Evolutionary conservation across 2,888 invertebrate species (phyloP).

Genomic region (Coleophora flavipennella): DNA sequence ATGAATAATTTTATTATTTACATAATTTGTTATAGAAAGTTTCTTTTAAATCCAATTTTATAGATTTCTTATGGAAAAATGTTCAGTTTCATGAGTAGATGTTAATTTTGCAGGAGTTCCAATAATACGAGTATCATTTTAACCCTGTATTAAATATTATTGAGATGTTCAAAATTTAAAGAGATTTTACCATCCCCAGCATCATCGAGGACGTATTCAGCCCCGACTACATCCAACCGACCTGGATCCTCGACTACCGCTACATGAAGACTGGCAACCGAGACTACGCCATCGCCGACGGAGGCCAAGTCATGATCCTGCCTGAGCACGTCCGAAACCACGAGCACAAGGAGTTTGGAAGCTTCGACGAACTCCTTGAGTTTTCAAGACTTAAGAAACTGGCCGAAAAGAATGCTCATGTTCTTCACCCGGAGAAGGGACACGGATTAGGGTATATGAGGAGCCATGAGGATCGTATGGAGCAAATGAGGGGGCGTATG

Average conservation of each 20-base stretch:
- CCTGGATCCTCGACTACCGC: conserved; percentile 50
- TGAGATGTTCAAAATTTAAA: conserved; percentile 1
- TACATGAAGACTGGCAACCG: conserved; percentile 53
- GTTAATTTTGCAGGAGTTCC: not conserved
- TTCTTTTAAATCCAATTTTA: too few relatives aligned
- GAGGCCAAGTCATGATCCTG: conserved; percentile 51
- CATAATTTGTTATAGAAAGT: too few relatives aligned
- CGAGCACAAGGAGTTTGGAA: conserved; percentile 35
- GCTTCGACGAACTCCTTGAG: conserved; percentile 50
- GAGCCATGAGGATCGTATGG: too few relatives aligned
- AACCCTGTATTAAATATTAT: not conserved
- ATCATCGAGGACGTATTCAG: conserved; percentile 44
- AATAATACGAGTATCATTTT: not conserved
- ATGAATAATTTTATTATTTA: too few relatives aligned
- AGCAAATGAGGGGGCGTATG: too few relatives aligned
- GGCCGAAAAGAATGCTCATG: conserved; percentile 16
- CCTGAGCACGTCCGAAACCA: conserved; percentile 35
- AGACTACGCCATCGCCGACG: conserved; percentile 48
- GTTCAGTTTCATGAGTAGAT: too few relatives aligned
- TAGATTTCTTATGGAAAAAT: too few relatives aligned
- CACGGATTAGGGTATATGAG: too few relatives aligned
- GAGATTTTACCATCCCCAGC: conserved; percentile 22
- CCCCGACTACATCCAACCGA: conserved; percentile 51
- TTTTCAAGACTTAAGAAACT: conserved; percentile 37
- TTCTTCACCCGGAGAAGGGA: too few relatives aligned